A percentile compares a stretch with the other conserved stretches of the same genome.
Evolutionary conservation across 2,888 invertebrate species (phyloP).

Genomic region (Myopa tessellatipennis): DNA sequence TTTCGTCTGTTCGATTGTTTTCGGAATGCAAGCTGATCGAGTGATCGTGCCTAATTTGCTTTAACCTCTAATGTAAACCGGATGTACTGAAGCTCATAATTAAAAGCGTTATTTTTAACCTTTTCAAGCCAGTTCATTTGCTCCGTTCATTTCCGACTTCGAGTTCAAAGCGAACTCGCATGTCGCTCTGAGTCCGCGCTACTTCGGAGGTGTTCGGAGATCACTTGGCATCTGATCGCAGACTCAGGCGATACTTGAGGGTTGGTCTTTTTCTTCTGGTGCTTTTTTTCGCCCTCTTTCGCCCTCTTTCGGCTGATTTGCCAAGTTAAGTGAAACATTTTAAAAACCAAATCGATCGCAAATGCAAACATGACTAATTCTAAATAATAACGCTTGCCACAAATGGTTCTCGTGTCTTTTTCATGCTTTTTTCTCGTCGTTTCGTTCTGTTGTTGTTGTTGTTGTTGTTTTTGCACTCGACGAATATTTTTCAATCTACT

Average conservation of each 20-base stretch:
- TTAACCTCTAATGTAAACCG: conserved; percentile 18
- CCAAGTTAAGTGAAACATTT: background rate
- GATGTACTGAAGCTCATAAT: conserved; percentile 14
- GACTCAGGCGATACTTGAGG: background rate
- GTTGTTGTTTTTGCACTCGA: background rate
- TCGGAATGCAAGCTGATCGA: too few species aligned
- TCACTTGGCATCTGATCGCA: background rate
- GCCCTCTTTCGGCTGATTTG: background rate
- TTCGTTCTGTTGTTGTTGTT: background rate
- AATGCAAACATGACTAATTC: conserved; percentile 8
- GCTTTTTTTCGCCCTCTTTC: background rate
- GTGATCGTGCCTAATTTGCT: conserved; percentile 25
- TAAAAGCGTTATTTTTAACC: conserved; percentile 11
- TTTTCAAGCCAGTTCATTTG: background rate
- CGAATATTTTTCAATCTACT: conserved; percentile 10
- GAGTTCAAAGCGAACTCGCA: background rate
- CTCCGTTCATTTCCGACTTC: conserved; percentile 16
- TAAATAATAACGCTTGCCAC: background rate
- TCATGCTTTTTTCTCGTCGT: background rate
- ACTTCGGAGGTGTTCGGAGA: background rate
- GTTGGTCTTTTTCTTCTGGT: background rate
- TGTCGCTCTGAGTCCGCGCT: background rate
- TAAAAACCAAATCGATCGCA: background rate
- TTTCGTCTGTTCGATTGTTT: too few species aligned
- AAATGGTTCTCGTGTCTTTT: conserved; percentile 3